Base-by-base conservation (phyloP, 1,140 invertebrate genomes). In the Drosophila pandora region DNA sequence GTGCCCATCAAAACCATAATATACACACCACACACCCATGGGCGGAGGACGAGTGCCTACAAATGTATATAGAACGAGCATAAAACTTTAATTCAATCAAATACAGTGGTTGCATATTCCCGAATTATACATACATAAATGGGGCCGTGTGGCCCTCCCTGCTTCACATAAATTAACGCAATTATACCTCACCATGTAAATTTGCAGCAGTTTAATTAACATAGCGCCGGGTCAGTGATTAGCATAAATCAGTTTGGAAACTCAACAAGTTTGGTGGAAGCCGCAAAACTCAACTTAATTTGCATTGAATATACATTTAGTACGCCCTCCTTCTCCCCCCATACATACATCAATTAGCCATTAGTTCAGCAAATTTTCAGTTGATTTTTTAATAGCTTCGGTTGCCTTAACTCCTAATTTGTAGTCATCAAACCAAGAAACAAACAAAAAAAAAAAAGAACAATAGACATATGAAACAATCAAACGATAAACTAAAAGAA, bases 401-500 rank as follows among this genome's bases (percentile, higher is more conserved):
- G 39, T 62, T 59, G 61, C 78, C 65, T 70, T 87, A 57, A 8
- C 55, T 59, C 73, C 63, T 87, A 6, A 79, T 83, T 89, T 87
- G 83, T 87, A 87, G 83, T 67, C 79, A 84, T 79, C 55, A 75
- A 58, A 54, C 17, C 59, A 64, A 10, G 8, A 7, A 7, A 8
- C 30, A 8, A 32, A 37, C 9, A 37, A 58, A 50, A 79, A 63
- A 28, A 72, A 48, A 43, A 61, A 67, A 73, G 32, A 54, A 82
- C 37, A 71, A 75, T 63, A 85, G 69, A 71, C 74, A 82, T 72
- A 81, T 72, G 72, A 87, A 88, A 58, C 77, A 83, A 79, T 72
- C 62, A 63, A 83, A 79, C 60, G 54, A 83, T 87, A 87, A 87
- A 88, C 57, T n/a, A 87, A 87, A 88, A 88, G 84, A 88, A 88